Evolutionary conservation across 2,113 vertebrate species (phyloP).

Genomic region (Sakesphorus luctuosus): DNA sequence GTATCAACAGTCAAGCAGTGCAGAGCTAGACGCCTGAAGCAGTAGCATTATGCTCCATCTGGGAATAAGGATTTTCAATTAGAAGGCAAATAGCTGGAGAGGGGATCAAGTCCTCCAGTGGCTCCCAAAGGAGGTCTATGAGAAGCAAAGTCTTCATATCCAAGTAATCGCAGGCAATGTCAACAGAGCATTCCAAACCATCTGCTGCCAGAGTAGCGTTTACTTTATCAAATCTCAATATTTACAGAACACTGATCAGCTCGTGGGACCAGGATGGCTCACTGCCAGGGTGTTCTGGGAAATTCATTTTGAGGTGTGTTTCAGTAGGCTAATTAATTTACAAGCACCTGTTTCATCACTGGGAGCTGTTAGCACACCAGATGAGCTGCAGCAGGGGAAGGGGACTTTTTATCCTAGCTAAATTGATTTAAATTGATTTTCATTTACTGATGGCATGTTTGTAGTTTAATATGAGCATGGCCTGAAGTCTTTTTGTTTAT

Average conservation of each 20-base stretch:
- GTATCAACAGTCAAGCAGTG: constrained; percentile 85
- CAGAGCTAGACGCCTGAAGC: constrained; percentile 75
- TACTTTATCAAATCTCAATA: constrained; percentile 94
- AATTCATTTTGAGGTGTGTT: constrained; percentile 87
- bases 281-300: constrained; percentile 83
- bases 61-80: constrained; percentile 93
- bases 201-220: constrained; percentile 88
- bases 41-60: constrained; percentile 81
- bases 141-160: constrained; percentile 82
- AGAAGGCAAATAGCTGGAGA: constrained; percentile 88
- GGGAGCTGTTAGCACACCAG: constrained; percentile 79
- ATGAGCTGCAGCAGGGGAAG: constrained; percentile 76
- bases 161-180: constrained; percentile 79
- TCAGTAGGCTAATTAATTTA: constrained; percentile 92
- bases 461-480: constrained; percentile 64
- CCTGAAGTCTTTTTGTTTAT: constrained; percentile 18
- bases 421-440: constrained; percentile 85
- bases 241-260: constrained; percentile 92
- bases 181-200: constrained; percentile 86
- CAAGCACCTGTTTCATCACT: constrained; percentile 89
- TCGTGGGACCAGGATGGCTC: constrained; percentile 84
- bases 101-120: constrained; percentile 76
- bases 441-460: constrained; percentile 76
- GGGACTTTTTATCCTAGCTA: constrained; percentile 75
- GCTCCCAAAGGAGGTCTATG: constrained; percentile 79